Base-by-base conservation (phyloP, 2,797 vertebrate species). In the Arremon aurantiirostris region DNA sequence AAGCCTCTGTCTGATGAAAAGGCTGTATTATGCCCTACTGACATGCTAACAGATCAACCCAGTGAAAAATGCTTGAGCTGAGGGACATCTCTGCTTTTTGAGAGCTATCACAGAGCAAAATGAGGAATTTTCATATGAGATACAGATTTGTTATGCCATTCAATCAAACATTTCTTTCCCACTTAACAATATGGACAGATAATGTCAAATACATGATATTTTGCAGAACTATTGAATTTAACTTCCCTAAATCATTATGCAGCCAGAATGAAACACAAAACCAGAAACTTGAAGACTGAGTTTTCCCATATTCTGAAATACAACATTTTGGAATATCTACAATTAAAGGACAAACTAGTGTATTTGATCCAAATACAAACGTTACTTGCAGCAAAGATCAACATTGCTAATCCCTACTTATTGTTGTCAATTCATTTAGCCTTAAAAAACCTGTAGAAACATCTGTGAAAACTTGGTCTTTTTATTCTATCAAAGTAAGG, bases 101-200 rank as follows among this genome's bases (percentile, higher is more conserved):
- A 72, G 70, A 76, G 42, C 27, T 85, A 26, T 47, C 50, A 66
- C 20, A 82, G 44, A 65, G 27, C 3, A 89, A 85, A 85, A 89
- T 28, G 24, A 87, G 11, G 32, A 63, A 32, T 89, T 87, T 89
- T 92, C 23, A 60, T 73, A 55, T 73, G 28, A 91, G 32, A 56
- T 41, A 61, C 12, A 59, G 37, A 69, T 32, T 86, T 86, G 8
- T 65, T 86, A 69, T 84, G 28, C 26, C 75, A 35, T 70, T 93
- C 56, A 91, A n/a, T 85, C 79, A 89, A 92, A 76, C 39, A 52
- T 85, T 89, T 89, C 28, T 95, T 90, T 85, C 26, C 44, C 30
- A 64, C 23, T 84, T 84, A 82, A 70, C 35, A 52, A n/a, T 76
- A 84, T 64, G 59, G 55, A 76, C 24, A 84, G 52, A 85, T 69